A percentile compares a stretch with the other conserved stretches of the same genome.
These are phyloP conservation scores for Apogon talboti DNA, from an alignment of 2,797 vertebrate genomes.

Conservation along the genomic window DNA sequence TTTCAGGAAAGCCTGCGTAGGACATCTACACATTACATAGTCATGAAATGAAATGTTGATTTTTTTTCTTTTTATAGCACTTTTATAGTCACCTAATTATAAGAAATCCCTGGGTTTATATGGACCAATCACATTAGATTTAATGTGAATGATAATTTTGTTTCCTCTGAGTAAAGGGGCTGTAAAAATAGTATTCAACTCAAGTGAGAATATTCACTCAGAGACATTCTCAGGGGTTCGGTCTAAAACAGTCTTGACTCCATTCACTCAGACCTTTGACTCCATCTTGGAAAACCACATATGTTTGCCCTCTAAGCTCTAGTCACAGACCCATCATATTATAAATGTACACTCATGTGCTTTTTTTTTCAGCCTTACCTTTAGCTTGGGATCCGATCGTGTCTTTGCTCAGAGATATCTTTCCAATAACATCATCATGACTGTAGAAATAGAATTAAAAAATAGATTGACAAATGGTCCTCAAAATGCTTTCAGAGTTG, in stretches of 20 bases:
- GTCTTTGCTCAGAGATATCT: constrained; percentile 89
- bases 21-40: constrained; percentile 15
- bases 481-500: constrained; percentile 6
- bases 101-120: constrained; percentile 2
- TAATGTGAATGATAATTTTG: neutral
- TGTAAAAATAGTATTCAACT: constrained; percentile 13
- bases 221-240: constrained; percentile 64
- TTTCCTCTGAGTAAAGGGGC: neutral
- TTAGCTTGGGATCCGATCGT: constrained; percentile 84
- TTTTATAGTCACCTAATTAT: constrained; percentile 10
- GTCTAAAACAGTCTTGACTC: constrained; percentile 35
- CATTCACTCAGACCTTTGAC: constrained; percentile 50
- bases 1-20: constrained; percentile 18
- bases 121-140: neutral
- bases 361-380: constrained; percentile 78
- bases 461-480: constrained; percentile 7
- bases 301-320: constrained; percentile 66
- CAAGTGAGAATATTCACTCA: constrained; percentile 11
- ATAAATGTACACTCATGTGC: constrained; percentile 14
- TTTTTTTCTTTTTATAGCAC: constrained; percentile 24
- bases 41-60: constrained; percentile 25
- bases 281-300: constrained; percentile 40
- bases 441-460: constrained; percentile 67
- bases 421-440: constrained; percentile 93
- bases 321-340: constrained; percentile 15